phyloP scores from a whole-genome alignment of 1,140 invertebrate genomes.

The Drosophila sucinea region DNA sequence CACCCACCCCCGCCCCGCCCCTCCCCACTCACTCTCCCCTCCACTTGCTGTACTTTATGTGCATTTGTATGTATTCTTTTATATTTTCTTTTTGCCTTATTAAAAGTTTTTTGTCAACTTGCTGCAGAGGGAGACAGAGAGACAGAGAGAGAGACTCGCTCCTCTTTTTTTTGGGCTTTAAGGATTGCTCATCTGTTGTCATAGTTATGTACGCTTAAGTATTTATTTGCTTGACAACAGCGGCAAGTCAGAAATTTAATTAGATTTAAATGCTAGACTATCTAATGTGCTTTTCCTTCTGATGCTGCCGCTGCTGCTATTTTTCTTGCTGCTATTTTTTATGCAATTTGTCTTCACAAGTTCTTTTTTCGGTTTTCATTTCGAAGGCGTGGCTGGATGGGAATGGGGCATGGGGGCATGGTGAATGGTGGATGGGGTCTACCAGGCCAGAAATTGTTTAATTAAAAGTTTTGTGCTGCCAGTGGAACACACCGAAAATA shows the following conservation, averaged over 20 bases:
- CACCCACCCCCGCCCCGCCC: conserved; percentile 15
- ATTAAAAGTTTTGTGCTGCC: conserved; percentile 72
- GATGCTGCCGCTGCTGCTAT: conserved; percentile 23
- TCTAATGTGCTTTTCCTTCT: conserved; percentile 59
- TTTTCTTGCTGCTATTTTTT: conserved; percentile 38
- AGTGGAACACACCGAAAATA: conserved; percentile 22
- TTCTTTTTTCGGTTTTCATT: conserved; percentile 43
- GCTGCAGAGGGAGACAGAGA: conserved; percentile 16
- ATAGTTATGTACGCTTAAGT: conserved; percentile 41
- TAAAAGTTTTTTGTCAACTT: conserved; percentile 80
- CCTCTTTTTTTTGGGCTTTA: conserved; percentile 53
- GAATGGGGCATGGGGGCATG: too few species aligned
- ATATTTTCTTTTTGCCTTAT: conserved; percentile 66
- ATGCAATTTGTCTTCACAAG: conserved; percentile 74
- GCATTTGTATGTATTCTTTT: conserved; percentile 36
- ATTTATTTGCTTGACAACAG: conserved; percentile 67
- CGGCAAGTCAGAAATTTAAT: conserved; percentile 71
- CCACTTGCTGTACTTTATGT: conserved; percentile 29
- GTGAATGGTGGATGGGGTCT: neutral
- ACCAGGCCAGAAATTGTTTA: conserved; percentile 75
- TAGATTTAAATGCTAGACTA: conserved; percentile 74
- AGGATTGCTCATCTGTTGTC: conserved; percentile 65
- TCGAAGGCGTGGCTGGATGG: neutral
- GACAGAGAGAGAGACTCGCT: neutral
- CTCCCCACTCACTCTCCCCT: neutral